A percentile compares a stretch with the other conserved stretches of the same genome.
phyloP scores from a whole-genome alignment of 2,113 vertebrate species.

The Lepisosteus oculatus region DNA sequence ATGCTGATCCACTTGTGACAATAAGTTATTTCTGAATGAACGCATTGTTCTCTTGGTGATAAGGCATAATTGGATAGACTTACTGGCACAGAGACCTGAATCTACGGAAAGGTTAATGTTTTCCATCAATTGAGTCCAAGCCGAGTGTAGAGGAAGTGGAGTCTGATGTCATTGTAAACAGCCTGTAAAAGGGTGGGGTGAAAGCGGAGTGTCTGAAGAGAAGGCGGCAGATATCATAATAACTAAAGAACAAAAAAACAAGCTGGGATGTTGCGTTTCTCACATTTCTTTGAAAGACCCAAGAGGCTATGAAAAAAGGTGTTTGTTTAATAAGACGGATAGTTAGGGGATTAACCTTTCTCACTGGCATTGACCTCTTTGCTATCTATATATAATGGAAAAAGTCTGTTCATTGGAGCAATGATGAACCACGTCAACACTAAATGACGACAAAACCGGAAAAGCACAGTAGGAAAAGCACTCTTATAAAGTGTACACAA shows the following conservation, averaged over 20 bases:
- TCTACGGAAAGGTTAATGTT: slow-evolving; percentile 28
- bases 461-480: no score
- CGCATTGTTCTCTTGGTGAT: slow-evolving; percentile 17
- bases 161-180: slow-evolving; percentile 25
- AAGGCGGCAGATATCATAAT: background rate
- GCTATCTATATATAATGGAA: no score
- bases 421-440: no score
- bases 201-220: background rate
- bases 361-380: no score
- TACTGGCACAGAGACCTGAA: slow-evolving; percentile 10
- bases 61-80: slow-evolving; percentile 11
- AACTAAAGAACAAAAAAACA: background rate
- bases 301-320: no score
- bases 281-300: background rate
- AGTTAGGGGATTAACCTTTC: no score
- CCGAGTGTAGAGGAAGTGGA: slow-evolving; percentile 14
- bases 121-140: slow-evolving; percentile 23
- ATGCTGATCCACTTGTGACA: background rate
- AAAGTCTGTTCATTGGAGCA: no score
- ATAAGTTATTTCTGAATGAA: slow-evolving; percentile 19
- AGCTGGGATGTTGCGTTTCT: background rate
- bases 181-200: background rate
- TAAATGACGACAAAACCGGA: no score
- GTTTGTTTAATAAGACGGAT: no score
- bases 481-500: no score